Base-by-base conservation (phyloP, 1,140 invertebrate genomes). In the Rhynchophorus ferrugineus region DNA sequence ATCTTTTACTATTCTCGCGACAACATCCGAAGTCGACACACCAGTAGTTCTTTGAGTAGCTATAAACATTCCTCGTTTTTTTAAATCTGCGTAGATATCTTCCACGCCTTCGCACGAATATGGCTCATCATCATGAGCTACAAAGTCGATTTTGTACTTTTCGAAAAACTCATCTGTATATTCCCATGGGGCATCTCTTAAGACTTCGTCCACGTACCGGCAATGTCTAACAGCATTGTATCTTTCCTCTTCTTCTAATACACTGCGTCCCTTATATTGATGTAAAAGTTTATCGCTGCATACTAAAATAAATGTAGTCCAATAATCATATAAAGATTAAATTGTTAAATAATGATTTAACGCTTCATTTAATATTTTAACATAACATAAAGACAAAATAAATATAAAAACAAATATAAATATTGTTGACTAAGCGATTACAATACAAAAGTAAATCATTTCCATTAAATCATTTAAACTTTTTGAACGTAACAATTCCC, bases 151-250 rank as follows among this genome's bases (percentile, higher is more conserved):
- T 84, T 99, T 99, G 69, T 99, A 82, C 48, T 85, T 78, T 57
- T 79, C 76, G 5, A 99, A 72, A 70, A 95, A 99, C 44, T 91
- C 89, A 63, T 98, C 91, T 61, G 85, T 84, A 8, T 92, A 71
- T 56, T 85, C 81, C 95, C 96, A 99, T 0, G 96, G 96, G 9
- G 95, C 93, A 73, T 95, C 86, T 56, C 81, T 74, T 0, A 97
- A 80, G 18, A 99, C 85, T 80, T 99, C 97, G 74, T 99, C 97
- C 3, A 99, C 95, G 71, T 99, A 99, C 64, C 97, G 83, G 75
- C 97, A 99, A 76, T 99, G 96, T 53, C 91, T 76, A 1, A 99
- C 85, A n/a, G 89, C 91, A 71, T 98, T 95, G 68, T 98, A 98
- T 45, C 96, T 78, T 73, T 98, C 96, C 20, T 77, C 74, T 69